Evolutionary conservation across 2,113 vertebrate genomes (phyloP).

Genomic region (Gulo gulo): DNA sequence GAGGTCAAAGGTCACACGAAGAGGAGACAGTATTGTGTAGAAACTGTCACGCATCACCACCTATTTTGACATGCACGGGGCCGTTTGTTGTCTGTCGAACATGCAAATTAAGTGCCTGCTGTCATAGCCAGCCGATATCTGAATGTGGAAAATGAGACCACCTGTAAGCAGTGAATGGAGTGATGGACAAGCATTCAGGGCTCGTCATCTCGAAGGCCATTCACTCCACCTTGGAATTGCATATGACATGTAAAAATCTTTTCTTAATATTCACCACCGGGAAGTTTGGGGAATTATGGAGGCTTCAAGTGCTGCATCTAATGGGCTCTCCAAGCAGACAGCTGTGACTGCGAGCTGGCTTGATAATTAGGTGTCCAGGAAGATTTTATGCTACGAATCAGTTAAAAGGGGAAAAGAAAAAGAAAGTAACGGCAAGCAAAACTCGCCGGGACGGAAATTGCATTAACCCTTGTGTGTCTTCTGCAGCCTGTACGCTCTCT

Average conservation of each 20-base stretch:
- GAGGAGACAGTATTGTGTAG: conserved; percentile 99
- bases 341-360: conserved; percentile 97
- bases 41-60: conserved; percentile 99
- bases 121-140: conserved; percentile 98
- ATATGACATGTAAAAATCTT: conserved; percentile 98
- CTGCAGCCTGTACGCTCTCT: background rate
- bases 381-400: conserved; percentile 92
- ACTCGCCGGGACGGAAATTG: conserved; percentile 84
- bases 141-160: conserved; percentile 98
- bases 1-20: conserved; percentile 96
- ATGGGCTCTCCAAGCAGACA: conserved; percentile 96
- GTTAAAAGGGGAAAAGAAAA: conserved; percentile 88
- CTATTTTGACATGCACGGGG: conserved; percentile 99
- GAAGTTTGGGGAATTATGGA: conserved; percentile 95
- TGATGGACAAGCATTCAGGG: conserved; percentile 99
- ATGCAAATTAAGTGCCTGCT: conserved; percentile 99
- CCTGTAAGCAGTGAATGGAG: conserved; percentile 99
- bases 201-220: conserved; percentile 95
- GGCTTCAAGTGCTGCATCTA: conserved; percentile 95
- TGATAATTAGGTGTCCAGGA: conserved; percentile 98
- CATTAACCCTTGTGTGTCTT: conserved; percentile 85
- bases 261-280: conserved; percentile 99
- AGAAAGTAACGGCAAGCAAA: conserved; percentile 88
- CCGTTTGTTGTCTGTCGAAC: conserved; percentile 99
- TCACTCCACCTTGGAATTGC: conserved; percentile 92